Evolutionary conservation across 2,113 vertebrate species (phyloP), one percentile per base, ranked within the genome.

Genomic region (Trinectes maculatus): DNA sequence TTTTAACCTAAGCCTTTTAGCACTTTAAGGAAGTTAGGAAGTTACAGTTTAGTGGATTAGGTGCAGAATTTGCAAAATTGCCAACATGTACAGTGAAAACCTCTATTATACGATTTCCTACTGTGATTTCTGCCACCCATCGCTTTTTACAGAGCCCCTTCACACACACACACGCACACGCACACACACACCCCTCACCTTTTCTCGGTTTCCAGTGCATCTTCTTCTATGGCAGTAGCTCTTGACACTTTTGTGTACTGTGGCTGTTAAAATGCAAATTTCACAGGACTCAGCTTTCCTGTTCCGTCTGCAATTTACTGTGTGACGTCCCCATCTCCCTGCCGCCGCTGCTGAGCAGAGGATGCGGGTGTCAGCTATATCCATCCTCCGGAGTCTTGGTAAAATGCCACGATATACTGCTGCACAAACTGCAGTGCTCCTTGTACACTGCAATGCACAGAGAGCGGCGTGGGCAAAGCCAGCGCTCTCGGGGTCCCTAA

Each of bases 181-280:
- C n/a, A n/a, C n/a, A n/a, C n/a, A n/a, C n/a, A n/a, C n/a, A n/a
- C 42, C 74, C 51, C 51, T 77, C 66, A 57, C 57, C 59, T 72
- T 46, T 48, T 68, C 58, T 66, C 52, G 56, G 31, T 79, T 74
- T 77, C 69, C 59, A 28, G 61, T 64, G 56, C 70, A 59, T 80
- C 82, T 65, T 84, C 68, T 71, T 56, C 43, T 55, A 71, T 69
- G 55, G 71, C 78, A 44, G 40, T 75, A 69, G 65, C 62, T 79
- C 76, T 71, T 85, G 86, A 90, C 86, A 90, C 76, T 85, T 85
- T 74, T 84, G 85, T 88, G 70, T 82, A 84, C 82, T 82, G 72
- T 79, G 77, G 83, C 81, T 85, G 81, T 89, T 87, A 87, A 87
- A 90, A 89, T 90, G 89, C 87, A 87, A 86, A 89, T 89, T 87